Evolutionary conservation across 2,113 vertebrate species (phyloP).

Genomic region (Siphamia tubifer): DNA sequence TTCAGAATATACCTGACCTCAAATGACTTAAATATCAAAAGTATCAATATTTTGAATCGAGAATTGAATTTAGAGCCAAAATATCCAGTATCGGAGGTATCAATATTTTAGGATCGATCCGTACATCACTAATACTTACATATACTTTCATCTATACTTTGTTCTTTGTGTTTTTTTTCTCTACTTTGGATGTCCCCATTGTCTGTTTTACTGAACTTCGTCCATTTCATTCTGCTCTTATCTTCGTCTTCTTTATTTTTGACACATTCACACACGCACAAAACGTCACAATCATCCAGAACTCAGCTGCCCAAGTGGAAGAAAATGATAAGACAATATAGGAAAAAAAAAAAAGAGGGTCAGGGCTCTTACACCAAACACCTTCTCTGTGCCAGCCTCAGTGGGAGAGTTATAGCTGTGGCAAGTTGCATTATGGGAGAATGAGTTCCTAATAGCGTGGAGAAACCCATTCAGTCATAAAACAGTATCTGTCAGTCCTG

Average conservation of each 20-base stretch:
- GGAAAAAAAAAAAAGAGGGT: slow-evolving; percentile 2
- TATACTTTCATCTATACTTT: not conserved
- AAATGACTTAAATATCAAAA: no score
- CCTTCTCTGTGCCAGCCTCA: slow-evolving; percentile 45
- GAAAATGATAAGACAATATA: slow-evolving; percentile 3
- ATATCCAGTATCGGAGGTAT: no score
- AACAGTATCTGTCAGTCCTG: slow-evolving; percentile 75
- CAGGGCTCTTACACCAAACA: slow-evolving; percentile 9
- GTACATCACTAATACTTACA: not conserved
- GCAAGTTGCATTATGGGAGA: slow-evolving; percentile 73
- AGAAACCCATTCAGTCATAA: slow-evolving; percentile 75
- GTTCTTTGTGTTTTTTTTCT: not conserved
- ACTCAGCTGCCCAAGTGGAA: not conserved
- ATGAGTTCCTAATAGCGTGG: slow-evolving; percentile 68
- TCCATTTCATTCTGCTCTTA: not conserved
- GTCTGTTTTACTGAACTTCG: not conserved
- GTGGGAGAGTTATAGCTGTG: slow-evolving; percentile 41
- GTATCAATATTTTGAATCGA: no score
- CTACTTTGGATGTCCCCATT: slow-evolving; percentile 3
- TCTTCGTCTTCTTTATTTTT: no score
- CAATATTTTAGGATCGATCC: no score
- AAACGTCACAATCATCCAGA: not conserved
- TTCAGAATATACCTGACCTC: no score
- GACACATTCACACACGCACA: not conserved
- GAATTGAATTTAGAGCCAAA: no score